Conservation (phyloP, 2,888 invertebrate genomes). For the Drosophila diplacantha region DNA sequence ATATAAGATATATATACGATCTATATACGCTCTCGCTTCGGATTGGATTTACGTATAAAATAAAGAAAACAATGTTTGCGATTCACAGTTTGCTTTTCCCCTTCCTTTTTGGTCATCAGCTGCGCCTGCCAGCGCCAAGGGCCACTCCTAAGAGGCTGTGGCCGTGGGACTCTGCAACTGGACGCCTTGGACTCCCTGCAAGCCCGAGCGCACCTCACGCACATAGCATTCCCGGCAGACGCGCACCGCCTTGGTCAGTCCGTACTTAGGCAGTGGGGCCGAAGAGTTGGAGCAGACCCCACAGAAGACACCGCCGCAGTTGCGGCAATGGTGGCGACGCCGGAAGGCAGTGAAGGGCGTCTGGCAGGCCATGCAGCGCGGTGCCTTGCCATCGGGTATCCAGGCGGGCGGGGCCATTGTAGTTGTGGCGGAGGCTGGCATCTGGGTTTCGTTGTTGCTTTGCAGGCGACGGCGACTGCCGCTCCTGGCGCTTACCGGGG, state of each 20-base stretch:
- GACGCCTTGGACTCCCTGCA: slow-evolving; percentile 25
- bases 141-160: slow-evolving; percentile 68
- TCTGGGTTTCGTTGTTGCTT: slow-evolving; percentile 42
- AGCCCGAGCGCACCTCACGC: slow-evolving; percentile 60
- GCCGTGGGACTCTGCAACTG: slow-evolving; percentile 44
- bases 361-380: slow-evolving; percentile 94
- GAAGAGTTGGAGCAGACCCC: slow-evolving; percentile 95
- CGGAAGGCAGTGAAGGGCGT: slow-evolving; percentile 96
- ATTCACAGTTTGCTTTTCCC: slow-evolving; percentile 69
- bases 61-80: slow-evolving; percentile 58
- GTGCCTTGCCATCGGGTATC: slow-evolving; percentile 96
- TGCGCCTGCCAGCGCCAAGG: slow-evolving; percentile 53
- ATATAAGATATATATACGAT: slow-evolving; percentile 32
- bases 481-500: slow-evolving; percentile 74
- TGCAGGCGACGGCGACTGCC: slow-evolving; percentile 51
- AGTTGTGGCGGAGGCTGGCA: slow-evolving; percentile 43
- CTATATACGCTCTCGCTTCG: slow-evolving; percentile 37
- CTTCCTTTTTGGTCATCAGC: slow-evolving; percentile 41
- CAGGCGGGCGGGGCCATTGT: slow-evolving; percentile 86
- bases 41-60: slow-evolving; percentile 41
- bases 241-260: slow-evolving; percentile 93
- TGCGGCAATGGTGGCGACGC: slow-evolving; percentile 96
- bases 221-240: slow-evolving; percentile 83
- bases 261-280: slow-evolving; percentile 94
- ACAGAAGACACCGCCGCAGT: slow-evolving; percentile 96